phyloP scores from a whole-genome alignment of 1,140 invertebrate genomes.

The Andricus grossulariae region DNA sequence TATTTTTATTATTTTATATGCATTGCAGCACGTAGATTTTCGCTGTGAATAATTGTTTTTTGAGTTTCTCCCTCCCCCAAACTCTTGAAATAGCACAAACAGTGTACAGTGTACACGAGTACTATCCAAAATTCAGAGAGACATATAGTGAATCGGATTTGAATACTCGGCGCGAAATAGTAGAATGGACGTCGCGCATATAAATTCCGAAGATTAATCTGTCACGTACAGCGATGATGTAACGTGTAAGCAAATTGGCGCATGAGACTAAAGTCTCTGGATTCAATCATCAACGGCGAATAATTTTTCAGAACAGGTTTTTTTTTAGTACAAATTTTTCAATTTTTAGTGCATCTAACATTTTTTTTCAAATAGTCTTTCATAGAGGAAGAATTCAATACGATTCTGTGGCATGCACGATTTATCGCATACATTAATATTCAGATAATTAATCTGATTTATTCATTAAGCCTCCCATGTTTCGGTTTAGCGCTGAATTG shows the following conservation, averaged over 20 bases:
- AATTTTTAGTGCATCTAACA: no score
- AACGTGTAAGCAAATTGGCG: conserved; percentile 29
- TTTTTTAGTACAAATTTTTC: not conserved
- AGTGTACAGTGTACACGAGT: conserved; percentile 24
- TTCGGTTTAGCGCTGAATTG: not conserved
- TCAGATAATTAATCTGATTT: conserved; percentile 4
- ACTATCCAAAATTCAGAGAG: conserved; percentile 16
- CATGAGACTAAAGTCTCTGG: conserved; percentile 6
- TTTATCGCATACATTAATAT: not conserved
- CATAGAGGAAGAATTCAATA: not conserved
- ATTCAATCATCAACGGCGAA: not conserved
- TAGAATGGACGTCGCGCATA: conserved; percentile 31
- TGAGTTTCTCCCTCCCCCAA: not conserved
- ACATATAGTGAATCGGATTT: conserved; percentile 31
- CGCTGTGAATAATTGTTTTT: conserved; percentile 25
- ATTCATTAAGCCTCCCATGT: not conserved
- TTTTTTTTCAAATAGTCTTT: no score
- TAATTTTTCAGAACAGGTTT: not conserved
- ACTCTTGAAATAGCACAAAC: conserved; percentile 14
- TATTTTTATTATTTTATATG: not conserved
- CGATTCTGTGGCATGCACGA: not conserved
- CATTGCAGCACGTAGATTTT: not conserved
- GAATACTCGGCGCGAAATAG: conserved; percentile 29
- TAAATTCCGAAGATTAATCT: conserved; percentile 31
- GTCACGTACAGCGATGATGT: conserved; percentile 27